These are phyloP conservation scores for Thunnus thynnus DNA, from an alignment of 2,113 vertebrate species.

Conservation along the genomic window DNA sequence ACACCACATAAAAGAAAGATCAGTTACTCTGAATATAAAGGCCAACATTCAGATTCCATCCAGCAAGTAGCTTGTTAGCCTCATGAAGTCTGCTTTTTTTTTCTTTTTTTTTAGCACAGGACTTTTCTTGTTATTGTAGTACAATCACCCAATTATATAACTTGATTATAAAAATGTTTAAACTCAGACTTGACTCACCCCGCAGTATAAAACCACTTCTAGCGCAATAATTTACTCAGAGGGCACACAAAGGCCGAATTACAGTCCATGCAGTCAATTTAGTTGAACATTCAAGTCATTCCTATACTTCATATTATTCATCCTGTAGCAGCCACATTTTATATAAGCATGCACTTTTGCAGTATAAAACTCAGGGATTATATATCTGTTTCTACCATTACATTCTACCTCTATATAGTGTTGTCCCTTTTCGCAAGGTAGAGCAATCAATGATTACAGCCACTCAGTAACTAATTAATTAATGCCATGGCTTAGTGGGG, in stretches of 20 bases:
- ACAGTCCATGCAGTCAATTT: not conserved
- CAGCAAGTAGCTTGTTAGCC: constrained; percentile 19
- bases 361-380: not conserved
- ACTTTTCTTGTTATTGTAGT: not conserved
- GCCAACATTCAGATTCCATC: constrained; percentile 24
- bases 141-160: not conserved
- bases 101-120: not conserved
- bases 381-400: not conserved
- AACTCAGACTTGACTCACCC: not conserved
- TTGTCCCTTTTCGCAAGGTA: not conserved
- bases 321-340: not conserved
- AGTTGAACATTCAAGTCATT: not conserved
- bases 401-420: not conserved
- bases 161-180: not conserved
- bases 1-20: constrained; percentile 38
- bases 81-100: not conserved
- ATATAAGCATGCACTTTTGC: not conserved
- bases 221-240: too few relatives aligned
- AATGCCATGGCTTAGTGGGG: constrained; percentile 1
- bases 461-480: constrained; percentile 24
- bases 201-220: not conserved
- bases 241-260: too few relatives aligned
- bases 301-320: not conserved
- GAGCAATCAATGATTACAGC: constrained; percentile 9
- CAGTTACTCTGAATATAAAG: constrained; percentile 31